Evolutionary conservation across 2,797 vertebrate genomes (phyloP), one percentile per base, ranked within the genome.

Genomic region (Chelon auratus): DNA sequence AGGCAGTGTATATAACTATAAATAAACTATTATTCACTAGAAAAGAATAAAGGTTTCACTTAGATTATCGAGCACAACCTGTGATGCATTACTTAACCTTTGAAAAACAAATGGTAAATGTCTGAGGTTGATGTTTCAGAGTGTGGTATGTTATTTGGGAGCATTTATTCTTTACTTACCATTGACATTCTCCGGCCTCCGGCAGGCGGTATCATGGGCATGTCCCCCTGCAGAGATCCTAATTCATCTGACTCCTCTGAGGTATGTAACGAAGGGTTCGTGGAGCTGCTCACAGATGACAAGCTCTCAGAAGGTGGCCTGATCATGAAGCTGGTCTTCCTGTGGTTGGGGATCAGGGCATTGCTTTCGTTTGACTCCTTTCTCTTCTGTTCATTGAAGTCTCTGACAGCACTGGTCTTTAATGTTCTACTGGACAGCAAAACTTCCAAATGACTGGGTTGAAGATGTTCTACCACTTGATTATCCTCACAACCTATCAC

Each of bases 171-270:
- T 89, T 83, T 94, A 96, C 96, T 95, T 95, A 92, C 96, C 96
- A 97, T 96, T 66, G 96, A 97, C 91, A 96, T 93, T 80, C 95
- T 94, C 39, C 94, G 94, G 30, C 93, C 95, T 68, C 87, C 87
- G 4, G 91, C 52, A 17, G 95, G 90, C 1, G 93, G 92, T 86
- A 92, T 94, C 86, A 94, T 92, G 8, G 93, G 86, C 81, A 92
- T 91, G 76, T 95, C 95, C 56, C 92, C 88, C 63, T 80, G 91
- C 75, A 95, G 89, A 0, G 89, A 91, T 2, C 92, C 91, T 43
- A 95, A 93, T 60, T 96, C 91, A 26, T 92, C 95, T 0, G 94
- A 95, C 78, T 93, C 94, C 80, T 93, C 95, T 0, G 94, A 96
- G 53, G 91, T 91, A 77, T 81, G 92, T 50, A 95, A 92, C 14